These are phyloP conservation scores for Merops nubicus DNA, from an alignment of 2,113 vertebrate genomes.

Conservation along the genomic window DNA sequence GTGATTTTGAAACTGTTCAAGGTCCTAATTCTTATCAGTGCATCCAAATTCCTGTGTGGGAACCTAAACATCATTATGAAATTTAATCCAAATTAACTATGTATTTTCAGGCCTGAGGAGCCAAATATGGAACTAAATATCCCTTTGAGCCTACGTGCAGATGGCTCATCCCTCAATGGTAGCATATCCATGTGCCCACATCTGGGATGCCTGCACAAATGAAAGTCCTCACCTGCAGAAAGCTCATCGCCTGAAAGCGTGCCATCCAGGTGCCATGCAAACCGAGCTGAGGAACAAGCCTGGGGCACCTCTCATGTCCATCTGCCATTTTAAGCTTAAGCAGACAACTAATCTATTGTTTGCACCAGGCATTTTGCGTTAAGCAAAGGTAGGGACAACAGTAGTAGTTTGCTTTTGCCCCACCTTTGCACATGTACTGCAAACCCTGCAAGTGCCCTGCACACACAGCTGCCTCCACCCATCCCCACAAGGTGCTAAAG, in stretches of 20 bases:
- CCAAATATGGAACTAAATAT: neutral
- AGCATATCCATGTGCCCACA: neutral
- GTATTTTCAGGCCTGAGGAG: neutral
- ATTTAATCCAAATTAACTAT: neutral
- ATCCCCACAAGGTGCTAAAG: neutral
- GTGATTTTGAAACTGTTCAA: neutral
- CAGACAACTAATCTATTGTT: neutral
- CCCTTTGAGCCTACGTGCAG: neutral
- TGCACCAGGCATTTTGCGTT: neutral
- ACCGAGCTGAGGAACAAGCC: neutral
- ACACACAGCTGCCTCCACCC: neutral
- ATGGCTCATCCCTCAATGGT: fast-evolving
- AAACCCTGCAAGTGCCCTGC: neutral
- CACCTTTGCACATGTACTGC: neutral
- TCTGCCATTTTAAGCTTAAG: neutral
- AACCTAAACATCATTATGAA: neutral
- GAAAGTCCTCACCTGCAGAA: neutral
- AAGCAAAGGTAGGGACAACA: neutral
- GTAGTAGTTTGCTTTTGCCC: neutral
- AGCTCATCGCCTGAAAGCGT: neutral
- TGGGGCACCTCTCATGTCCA: neutral
- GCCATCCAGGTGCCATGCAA: neutral
- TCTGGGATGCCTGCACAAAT: neutral
- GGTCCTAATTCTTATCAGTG: neutral
- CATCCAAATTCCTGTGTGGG: neutral